phyloP scores from a whole-genome alignment of 1,140 invertebrate species.

The Aphidius gifuensis region DNA sequence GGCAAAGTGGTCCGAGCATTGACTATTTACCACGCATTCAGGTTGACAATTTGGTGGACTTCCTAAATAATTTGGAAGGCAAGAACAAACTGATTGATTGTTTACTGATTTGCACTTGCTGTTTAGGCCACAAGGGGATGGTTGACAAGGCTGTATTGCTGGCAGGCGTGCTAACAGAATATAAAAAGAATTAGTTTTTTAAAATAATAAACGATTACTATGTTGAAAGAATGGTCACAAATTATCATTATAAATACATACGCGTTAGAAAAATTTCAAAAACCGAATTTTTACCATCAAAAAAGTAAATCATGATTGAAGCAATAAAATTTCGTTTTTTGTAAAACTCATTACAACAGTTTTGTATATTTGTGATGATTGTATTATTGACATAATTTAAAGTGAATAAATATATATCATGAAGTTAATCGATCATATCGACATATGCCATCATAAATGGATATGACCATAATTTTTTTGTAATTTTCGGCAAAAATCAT shows the following conservation, averaged over 20 bases:
- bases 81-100: conserved; percentile 61
- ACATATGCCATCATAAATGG: too few relatives aligned
- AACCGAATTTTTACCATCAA: too few relatives aligned
- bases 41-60: conserved; percentile 63
- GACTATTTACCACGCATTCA: conserved; percentile 65
- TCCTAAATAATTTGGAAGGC: conserved; percentile 61
- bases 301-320: too few relatives aligned
- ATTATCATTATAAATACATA: conserved; percentile 49
- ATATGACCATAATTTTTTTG: too few relatives aligned
- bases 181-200: not conserved
- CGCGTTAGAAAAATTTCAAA: too few relatives aligned
- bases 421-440: too few relatives aligned
- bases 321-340: too few relatives aligned
- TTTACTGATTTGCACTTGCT: conserved; percentile 59
- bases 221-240: conserved; percentile 43
- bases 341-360: too few relatives aligned
- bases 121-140: conserved; percentile 65
- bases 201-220: conserved; percentile 11
- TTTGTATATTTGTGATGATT: too few relatives aligned
- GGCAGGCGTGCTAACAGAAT: conserved; percentile 9
- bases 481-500: too few relatives aligned
- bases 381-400: too few relatives aligned
- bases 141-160: conserved; percentile 50
- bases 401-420: too few relatives aligned
- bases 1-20: conserved; percentile 61